phyloP scores from a whole-genome alignment of 2,888 invertebrate genomes.

The Tillus elongatus region DNA sequence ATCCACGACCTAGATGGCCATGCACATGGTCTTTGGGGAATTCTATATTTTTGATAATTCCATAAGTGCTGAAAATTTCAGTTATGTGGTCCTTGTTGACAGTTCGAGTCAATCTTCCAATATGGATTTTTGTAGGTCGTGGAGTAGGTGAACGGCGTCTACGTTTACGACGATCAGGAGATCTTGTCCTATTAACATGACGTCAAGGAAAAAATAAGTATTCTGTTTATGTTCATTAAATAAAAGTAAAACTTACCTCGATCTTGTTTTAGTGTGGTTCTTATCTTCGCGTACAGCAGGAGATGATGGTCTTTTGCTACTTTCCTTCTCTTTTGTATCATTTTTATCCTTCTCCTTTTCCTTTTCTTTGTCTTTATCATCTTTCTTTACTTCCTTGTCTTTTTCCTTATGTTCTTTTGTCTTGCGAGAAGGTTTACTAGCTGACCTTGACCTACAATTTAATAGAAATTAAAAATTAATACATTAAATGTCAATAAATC shows the following conservation, averaged over 20 bases:
- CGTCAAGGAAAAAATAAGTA: too few species aligned
- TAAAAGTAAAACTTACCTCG: slow-evolving; percentile 40
- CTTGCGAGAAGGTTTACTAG: slow-evolving; percentile 36
- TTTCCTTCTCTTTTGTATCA: slow-evolving; percentile 39
- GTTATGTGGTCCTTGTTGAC: slow-evolving; percentile 82
- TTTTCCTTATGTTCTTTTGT: slow-evolving; percentile 35
- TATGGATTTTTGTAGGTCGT: slow-evolving; percentile 86
- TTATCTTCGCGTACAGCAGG: slow-evolving; percentile 29
- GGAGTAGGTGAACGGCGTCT: slow-evolving; percentile 84
- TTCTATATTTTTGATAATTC: slow-evolving; percentile 79
- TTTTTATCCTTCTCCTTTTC: slow-evolving; percentile 34
- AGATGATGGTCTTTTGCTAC: slow-evolving; percentile 23
- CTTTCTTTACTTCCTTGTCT: slow-evolving; percentile 40
- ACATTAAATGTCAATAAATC: too few species aligned
- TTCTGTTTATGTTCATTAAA: too few species aligned
- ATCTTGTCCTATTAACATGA: slow-evolving; percentile 42
- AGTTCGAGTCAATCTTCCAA: slow-evolving; percentile 86
- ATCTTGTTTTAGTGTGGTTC: slow-evolving; percentile 32
- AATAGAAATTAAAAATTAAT: slow-evolving; percentile 5
- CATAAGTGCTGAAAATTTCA: slow-evolving; percentile 87
- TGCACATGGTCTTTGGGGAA: slow-evolving; percentile 84
- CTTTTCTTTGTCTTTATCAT: slow-evolving; percentile 31
- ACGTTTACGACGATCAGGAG: slow-evolving; percentile 56
- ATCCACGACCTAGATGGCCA: slow-evolving; percentile 80
- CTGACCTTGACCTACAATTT: slow-evolving; percentile 27